Base-by-base conservation (phyloP, 2,888 invertebrate genomes). In the Ligdia adustata region DNA sequence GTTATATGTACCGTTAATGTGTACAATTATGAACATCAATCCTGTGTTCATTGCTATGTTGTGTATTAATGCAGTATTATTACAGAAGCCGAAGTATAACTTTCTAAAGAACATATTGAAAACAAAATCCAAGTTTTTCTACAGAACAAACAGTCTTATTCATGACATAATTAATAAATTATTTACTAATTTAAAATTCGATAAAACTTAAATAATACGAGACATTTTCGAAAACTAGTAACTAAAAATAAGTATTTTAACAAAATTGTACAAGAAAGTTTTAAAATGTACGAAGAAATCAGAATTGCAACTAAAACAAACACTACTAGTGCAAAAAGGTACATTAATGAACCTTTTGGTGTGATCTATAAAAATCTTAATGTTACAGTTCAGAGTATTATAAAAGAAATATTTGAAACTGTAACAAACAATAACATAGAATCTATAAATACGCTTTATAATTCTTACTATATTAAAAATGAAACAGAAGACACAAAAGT, bases 201-300 rank as follows among this genome's bases (percentile, higher is more conserved):
- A 56, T 6, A 29, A 57, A 9, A 51, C 50, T 64, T 72, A 38
- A 41, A 42, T 9, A 38, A 47, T 18, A 48, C 47, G 53, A 62
- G 38, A 40, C 50, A 2, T 48, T 75, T 9, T 34, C 72, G 18
- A 51, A 46, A 14, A 69, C 74, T 60, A n/a, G n/a, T n/a, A n/a
- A n/a, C n/a, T n/a, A n/a, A n/a, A n/a, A n/a, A 73, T 48, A 57
- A 56, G 27, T 57, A 69, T 40, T 58, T 75, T 18, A 63, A 57
- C 13, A 60, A 50, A 9, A 56, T 70, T 27, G 58, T 66, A 0
- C 61, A 62, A 28, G 64, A 59, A 22, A 64, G 66, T 33, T 62
- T 52, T 46, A 53, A 62, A 41, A 29, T 48, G 1, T 69, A 60
- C 41, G 44, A 56, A 28, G 48, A 60, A 24, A 39, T 69, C 0